phyloP scores from a whole-genome alignment of 2,888 invertebrate species.

The Hemicrepidius hirtus region DNA sequence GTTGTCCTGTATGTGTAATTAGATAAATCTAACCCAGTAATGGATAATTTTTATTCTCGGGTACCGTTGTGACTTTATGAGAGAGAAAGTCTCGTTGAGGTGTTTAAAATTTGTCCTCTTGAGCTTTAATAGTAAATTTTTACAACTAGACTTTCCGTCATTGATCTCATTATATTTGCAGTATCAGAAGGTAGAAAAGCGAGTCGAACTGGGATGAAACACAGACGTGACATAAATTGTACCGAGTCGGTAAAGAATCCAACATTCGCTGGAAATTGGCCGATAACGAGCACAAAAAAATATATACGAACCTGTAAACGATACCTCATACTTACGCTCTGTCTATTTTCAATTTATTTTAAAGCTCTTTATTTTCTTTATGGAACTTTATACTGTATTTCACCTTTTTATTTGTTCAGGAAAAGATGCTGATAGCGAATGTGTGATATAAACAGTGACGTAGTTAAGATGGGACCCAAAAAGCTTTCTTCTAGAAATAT shows the following conservation, averaged over 20 bases:
- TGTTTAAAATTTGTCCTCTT: neutral
- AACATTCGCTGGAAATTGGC: conserved; percentile 57
- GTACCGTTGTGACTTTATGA: no score
- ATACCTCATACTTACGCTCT: conserved; percentile 55
- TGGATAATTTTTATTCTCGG: no score
- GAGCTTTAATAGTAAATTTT: conserved; percentile 2
- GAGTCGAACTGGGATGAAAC: conserved; percentile 46
- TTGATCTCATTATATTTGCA: conserved; percentile 38
- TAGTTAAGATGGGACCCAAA: no score
- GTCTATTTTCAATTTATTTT: conserved; percentile 58
- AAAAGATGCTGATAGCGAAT: conserved; percentile 13
- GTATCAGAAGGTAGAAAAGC: conserved; percentile 32
- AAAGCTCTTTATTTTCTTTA: conserved; percentile 53
- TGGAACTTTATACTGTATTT: conserved; percentile 42
- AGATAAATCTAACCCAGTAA: no score
- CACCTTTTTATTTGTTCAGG: conserved; percentile 32
- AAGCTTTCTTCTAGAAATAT: no score
- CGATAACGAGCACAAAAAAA: conserved; percentile 59
- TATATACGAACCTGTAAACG: conserved; percentile 56
- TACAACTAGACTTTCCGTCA: conserved; percentile 19
- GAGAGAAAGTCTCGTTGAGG: neutral
- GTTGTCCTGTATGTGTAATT: no score
- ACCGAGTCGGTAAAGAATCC: conserved; percentile 49
- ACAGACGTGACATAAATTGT: conserved; percentile 51
- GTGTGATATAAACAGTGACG: conserved; percentile 3